phyloP scores from a whole-genome alignment of 2,888 invertebrate genomes.

The Pecten maximus region DNA sequence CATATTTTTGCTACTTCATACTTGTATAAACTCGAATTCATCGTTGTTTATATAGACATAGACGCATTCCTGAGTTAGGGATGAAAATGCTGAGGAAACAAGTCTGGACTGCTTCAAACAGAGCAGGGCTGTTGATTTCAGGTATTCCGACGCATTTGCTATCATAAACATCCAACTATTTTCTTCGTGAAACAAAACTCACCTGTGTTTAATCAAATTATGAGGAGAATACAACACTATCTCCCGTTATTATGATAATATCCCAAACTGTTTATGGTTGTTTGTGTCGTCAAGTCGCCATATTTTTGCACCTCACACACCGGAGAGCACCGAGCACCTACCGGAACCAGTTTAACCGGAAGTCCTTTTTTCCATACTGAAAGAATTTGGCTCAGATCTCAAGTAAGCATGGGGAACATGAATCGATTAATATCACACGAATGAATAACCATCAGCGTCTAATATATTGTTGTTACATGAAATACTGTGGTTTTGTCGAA shows the following conservation, averaged over 20 bases:
- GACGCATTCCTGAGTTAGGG: background rate
- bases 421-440: conserved; percentile 36
- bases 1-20: background rate
- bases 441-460: background rate
- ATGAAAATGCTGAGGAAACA: conserved; percentile 25
- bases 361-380: conserved; percentile 58
- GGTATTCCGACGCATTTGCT: background rate
- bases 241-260: conserved; percentile 21
- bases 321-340: conserved; percentile 59
- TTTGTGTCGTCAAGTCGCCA: conserved; percentile 63
- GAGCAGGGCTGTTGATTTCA: background rate
- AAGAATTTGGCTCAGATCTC: conserved; percentile 38
- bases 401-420: conserved; percentile 44
- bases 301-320: conserved; percentile 50
- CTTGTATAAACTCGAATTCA: background rate
- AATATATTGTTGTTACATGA: background rate
- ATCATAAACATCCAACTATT: background rate
- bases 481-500: background rate
- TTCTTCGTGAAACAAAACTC: background rate
- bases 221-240: background rate
- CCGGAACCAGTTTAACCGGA: conserved; percentile 55
- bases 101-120: background rate
- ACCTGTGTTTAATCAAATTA: background rate
- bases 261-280: conserved; percentile 42
- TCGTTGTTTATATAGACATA: background rate